These are phyloP conservation scores for Hydrotaea diabolus DNA, from an alignment of 2,888 invertebrate species.

Conservation along the genomic window DNA sequence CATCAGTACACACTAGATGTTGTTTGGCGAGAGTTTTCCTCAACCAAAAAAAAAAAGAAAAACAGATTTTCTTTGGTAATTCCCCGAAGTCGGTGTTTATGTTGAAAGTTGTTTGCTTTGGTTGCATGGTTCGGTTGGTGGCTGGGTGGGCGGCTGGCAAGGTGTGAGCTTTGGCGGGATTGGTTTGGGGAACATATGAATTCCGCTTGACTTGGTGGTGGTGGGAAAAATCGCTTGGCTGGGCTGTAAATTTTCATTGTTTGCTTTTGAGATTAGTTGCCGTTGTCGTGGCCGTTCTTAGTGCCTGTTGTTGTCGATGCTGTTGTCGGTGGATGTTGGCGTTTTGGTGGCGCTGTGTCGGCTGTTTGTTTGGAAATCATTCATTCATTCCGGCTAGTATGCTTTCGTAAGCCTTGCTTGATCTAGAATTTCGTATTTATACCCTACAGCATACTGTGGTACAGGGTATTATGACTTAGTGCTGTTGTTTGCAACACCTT, in stretches of 20 bases:
- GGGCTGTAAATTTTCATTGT: slow-evolving; percentile 58
- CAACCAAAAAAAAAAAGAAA: not conserved
- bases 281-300: too few relatives aligned
- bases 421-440: not conserved
- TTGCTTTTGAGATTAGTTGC: slow-evolving; percentile 61
- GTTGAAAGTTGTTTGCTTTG: slow-evolving; percentile 7
- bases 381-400: not conserved
- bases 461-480: too few relatives aligned
- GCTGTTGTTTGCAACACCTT: too few relatives aligned
- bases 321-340: not conserved
- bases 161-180: not conserved
- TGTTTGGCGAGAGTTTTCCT: slow-evolving; percentile 18
- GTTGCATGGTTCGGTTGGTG: not conserved
- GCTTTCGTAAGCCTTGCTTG: slow-evolving; percentile 23
- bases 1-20: not conserved
- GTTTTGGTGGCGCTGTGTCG: slow-evolving; percentile 29
- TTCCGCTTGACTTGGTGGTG: not conserved
- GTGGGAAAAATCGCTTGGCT: slow-evolving; percentile 23
- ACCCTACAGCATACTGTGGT: too few relatives aligned
- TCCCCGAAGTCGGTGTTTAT: slow-evolving; percentile 57
- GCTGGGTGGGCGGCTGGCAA: slow-evolving; percentile 4
- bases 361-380: slow-evolving; percentile 48
- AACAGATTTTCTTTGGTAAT: slow-evolving; percentile 53
- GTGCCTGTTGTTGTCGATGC: too few relatives aligned
- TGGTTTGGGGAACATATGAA: not conserved